Evolutionary conservation across 2,888 invertebrate species (phyloP).

Genomic region (Leptinotarsa peninsularis): DNA sequence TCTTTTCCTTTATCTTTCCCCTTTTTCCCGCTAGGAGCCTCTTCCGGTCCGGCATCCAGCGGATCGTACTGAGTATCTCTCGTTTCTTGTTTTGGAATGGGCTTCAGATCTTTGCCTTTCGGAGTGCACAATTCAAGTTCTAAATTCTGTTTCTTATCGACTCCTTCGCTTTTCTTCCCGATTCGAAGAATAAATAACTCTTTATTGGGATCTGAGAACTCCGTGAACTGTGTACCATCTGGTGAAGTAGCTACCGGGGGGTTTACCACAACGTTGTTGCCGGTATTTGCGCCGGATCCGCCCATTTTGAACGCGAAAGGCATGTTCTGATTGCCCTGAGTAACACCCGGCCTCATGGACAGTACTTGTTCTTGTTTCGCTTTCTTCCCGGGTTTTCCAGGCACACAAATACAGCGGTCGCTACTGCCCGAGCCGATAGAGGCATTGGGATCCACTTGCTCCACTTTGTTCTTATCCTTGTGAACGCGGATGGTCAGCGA

Average conservation of each 20-base stretch:
- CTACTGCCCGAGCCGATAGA: constrained; percentile 15
- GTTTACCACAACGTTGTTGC: constrained; percentile 59
- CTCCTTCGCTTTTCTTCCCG: constrained; percentile 80
- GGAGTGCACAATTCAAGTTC: constrained; percentile 82
- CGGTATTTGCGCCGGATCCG: constrained; percentile 46
- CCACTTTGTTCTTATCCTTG: constrained; percentile 68
- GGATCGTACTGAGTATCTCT: constrained; percentile 77
- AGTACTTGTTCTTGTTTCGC: constrained; percentile 2
- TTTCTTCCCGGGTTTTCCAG: constrained; percentile 39
- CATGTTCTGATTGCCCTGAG: constrained; percentile 14
- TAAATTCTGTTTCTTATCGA: constrained; percentile 76
- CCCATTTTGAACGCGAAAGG: constrained; percentile 41
- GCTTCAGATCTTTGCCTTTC: constrained; percentile 73
- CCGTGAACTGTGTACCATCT: constrained; percentile 71
- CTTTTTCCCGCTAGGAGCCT: constrained; percentile 33
- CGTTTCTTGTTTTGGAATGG: constrained; percentile 73
- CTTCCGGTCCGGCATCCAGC: constrained; percentile 54
- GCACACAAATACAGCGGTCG: constrained; percentile 53
- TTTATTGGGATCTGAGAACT: constrained; percentile 75
- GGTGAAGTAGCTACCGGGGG: constrained; percentile 69
- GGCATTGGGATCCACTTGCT: constrained; percentile 60
- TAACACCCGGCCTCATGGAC: not conserved
- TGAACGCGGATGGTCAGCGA: constrained; percentile 75
- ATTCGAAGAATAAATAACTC: constrained; percentile 71
- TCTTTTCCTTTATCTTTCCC: constrained; percentile 10